These are phyloP conservation scores for Drosophila prostipennis DNA, from an alignment of 2,888 invertebrate genomes.

Conservation along the genomic window DNA sequence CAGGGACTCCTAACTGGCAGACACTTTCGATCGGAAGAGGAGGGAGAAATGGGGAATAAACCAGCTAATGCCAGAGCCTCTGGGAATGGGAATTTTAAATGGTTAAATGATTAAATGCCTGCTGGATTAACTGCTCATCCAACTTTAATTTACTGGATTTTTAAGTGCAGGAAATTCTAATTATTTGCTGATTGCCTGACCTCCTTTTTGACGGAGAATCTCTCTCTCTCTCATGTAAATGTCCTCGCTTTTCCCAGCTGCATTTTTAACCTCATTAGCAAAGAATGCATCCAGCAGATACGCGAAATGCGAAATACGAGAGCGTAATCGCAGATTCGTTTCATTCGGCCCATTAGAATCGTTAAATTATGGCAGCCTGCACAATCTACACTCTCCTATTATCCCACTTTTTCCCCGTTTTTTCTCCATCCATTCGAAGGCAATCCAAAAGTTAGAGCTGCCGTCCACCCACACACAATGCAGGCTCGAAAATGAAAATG, in stretches of 20 bases:
- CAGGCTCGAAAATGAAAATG: slow-evolving; percentile 68
- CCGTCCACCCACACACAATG: slow-evolving; percentile 65
- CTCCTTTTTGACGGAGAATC: slow-evolving; percentile 17
- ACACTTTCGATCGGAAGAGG: slow-evolving; percentile 14
- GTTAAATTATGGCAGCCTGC: slow-evolving; percentile 68
- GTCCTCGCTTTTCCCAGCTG: slow-evolving; percentile 28
- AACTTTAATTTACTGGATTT: slow-evolving; percentile 5
- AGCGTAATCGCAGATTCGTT: slow-evolving; percentile 32
- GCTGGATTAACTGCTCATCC: slow-evolving; percentile 39
- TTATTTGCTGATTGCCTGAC: slow-evolving; percentile 38
- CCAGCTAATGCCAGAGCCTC: slow-evolving; percentile 6
- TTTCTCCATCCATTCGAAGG: background rate
- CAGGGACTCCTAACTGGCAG: slow-evolving; percentile 13
- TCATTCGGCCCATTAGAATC: slow-evolving; percentile 70
- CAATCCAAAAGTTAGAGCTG: slow-evolving; percentile 22
- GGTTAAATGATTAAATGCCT: slow-evolving; percentile 30
- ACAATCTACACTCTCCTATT: slow-evolving; percentile 23
- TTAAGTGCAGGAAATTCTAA: slow-evolving; percentile 39
- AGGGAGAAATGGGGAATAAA: slow-evolving; percentile 17
- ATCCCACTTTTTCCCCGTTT: background rate
- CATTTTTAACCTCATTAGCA: slow-evolving; percentile 59
- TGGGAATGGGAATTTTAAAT: slow-evolving; percentile 32
- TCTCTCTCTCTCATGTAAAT: slow-evolving; percentile 20
- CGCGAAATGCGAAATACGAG: slow-evolving; percentile 5
- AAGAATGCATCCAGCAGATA: slow-evolving; percentile 54